Evolutionary conservation across 2,113 vertebrate species (phyloP).

Genomic region (Leucoraja erinaceus): DNA sequence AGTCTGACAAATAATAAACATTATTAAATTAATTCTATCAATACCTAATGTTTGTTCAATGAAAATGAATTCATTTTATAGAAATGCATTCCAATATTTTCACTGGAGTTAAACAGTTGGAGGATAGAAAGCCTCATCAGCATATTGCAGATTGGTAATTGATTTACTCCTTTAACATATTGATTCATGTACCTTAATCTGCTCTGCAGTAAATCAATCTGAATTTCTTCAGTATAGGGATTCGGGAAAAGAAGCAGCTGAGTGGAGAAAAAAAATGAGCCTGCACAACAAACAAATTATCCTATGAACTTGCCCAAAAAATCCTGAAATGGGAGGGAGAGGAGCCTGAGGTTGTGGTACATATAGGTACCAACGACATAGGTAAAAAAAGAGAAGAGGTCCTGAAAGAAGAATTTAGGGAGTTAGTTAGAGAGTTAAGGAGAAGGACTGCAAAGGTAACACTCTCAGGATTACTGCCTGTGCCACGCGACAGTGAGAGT

Average conservation of each 20-base stretch:
- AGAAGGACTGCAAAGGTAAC: too few relatives aligned
- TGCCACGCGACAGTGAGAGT: too few relatives aligned
- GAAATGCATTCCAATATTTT: not conserved
- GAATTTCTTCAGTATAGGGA: not conserved
- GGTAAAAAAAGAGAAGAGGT: too few relatives aligned
- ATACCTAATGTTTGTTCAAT: not conserved
- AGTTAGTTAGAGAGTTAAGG: too few relatives aligned
- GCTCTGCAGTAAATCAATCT: not conserved
- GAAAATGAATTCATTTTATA: not conserved
- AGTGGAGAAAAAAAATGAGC: too few relatives aligned
- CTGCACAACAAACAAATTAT: not conserved
- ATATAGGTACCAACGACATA: too few relatives aligned
- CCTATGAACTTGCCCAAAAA: too few relatives aligned
- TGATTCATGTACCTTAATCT: not conserved
- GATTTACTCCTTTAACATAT: not conserved
- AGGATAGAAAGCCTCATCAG: not conserved
- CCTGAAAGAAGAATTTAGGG: too few relatives aligned
- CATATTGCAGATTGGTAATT: not conserved
- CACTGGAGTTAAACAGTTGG: not conserved
- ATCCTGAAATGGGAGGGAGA: too few relatives aligned
- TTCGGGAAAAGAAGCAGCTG: too few relatives aligned
- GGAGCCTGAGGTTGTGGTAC: too few relatives aligned
- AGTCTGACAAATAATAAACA: not conserved
- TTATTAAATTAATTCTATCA: not conserved
- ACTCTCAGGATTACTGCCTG: too few relatives aligned